These are phyloP conservation scores for Gila orcuttii DNA, from an alignment of 2,113 vertebrate species.

Conservation along the genomic window DNA sequence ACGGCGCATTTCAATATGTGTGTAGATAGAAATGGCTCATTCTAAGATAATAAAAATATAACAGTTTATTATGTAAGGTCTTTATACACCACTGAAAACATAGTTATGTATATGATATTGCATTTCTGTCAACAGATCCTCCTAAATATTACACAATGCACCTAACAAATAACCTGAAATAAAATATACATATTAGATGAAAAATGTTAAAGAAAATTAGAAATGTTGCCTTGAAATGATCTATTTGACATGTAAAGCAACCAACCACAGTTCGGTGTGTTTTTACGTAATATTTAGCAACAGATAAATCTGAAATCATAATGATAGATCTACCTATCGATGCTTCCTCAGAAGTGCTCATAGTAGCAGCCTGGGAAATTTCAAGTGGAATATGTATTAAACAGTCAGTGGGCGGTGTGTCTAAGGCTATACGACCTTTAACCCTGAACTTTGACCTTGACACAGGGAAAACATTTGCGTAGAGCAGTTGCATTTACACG, in stretches of 20 bases:
- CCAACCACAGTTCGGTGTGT: neutral
- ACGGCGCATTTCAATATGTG: no score
- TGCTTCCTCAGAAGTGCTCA: neutral
- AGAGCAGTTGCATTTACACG: neutral
- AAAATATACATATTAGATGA: no score
- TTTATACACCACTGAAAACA: no score
- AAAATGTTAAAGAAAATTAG: no score
- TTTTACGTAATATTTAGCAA: neutral
- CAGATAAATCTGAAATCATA: neutral
- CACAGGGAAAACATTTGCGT: neutral
- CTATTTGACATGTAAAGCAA: neutral
- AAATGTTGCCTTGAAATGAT: neutral
- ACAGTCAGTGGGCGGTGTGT: neutral
- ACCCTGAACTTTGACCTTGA: neutral
- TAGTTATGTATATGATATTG: no score
- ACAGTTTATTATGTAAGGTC: no score
- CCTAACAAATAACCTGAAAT: no score
- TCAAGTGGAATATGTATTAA: neutral
- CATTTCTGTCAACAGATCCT: no score
- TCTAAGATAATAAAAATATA: no score
- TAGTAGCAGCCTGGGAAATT: neutral
- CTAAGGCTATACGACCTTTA: neutral
- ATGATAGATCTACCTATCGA: neutral
- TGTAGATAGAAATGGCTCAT: no score
- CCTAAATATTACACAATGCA: no score